Base-by-base conservation (phyloP, 2,113 vertebrate species). In the Cnemophilus loriae region DNA sequence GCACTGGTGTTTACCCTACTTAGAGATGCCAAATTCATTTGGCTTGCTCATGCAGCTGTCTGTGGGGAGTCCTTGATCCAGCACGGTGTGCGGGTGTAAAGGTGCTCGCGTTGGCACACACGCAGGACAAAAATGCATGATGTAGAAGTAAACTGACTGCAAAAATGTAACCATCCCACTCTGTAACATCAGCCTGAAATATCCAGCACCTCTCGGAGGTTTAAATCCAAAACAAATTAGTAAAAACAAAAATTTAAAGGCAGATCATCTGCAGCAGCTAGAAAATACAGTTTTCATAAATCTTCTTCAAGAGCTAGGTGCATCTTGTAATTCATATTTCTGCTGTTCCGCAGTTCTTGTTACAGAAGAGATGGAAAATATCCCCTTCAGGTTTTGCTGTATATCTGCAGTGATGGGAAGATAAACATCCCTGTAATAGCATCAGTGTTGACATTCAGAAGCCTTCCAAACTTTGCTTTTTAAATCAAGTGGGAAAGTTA, bases 281-380 rank as follows among this genome's bases (percentile, higher is more conserved):
- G 79, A 67, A 75, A 56, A 13, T 30, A 41, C 3, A 18, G 22
- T 50, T 93, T 85, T 75, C 23, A 27, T 93, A 75, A 57, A 52
- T 81, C 50, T 55, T 89, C 77, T 91, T 39, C 27, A 63, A 78
- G 35, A 89, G 20, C 20, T 69, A 37, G 16, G 8, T 88, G 23
- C 14, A n/a, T 53, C 55, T 57, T 83, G 23, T 52, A 52, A 64
- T 56, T 92, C 6, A 0, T 88, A 27, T 68, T 94, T 59, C 81
- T 94, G 28, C 41, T 89, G 9, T 61, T 87, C 41, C 44, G 18
- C 16, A 50, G 61, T 46, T 93, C 74, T 79, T 19, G 46, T 59
- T 89, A 71, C n/a, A 83, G 75, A 50, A 80, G 67, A 92, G 23
- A 61, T 80, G 33, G 86, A 94, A 91, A 93, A 85, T 69, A 83